Percentiles rank a stretch among this genome's conserved stretches.
Conservation (phyloP, 2,888 invertebrate species). For the Bellardia bayeri region DNA sequence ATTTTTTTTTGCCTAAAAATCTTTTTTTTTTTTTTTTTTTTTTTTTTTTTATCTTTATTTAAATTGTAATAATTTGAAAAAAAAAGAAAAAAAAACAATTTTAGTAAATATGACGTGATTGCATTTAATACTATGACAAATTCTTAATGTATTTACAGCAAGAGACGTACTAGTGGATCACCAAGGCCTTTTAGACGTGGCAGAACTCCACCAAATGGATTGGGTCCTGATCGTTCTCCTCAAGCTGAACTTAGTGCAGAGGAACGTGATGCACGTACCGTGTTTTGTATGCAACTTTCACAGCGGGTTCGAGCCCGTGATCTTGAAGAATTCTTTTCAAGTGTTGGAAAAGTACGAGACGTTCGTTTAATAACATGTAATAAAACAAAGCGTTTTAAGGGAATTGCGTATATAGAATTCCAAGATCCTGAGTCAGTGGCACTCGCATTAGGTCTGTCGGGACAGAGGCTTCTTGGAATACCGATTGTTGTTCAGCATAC, state of each 20-base stretch:
- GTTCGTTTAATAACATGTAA: slow-evolving; percentile 99
- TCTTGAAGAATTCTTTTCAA: slow-evolving; percentile 99
- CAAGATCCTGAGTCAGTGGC: slow-evolving; percentile 98
- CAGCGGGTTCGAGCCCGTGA: slow-evolving; percentile 97
- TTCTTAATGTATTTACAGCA: slow-evolving; percentile 66
- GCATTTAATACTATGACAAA: too few relatives aligned
- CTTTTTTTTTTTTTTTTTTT: too few relatives aligned
- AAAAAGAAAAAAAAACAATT: too few relatives aligned
- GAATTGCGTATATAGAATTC: slow-evolving; percentile 99
- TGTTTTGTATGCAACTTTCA: slow-evolving; percentile 99
- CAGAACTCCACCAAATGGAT: slow-evolving; percentile 85
- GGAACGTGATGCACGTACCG: slow-evolving; percentile 98
- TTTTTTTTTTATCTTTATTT: too few relatives aligned
- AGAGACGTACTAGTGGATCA: slow-evolving; percentile 83
- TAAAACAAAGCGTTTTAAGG: slow-evolving; percentile 99
- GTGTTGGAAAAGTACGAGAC: slow-evolving; percentile 99
- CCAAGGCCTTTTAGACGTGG: slow-evolving; percentile 83
- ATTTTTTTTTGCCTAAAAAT: too few relatives aligned
- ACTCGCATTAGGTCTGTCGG: slow-evolving; percentile 96
- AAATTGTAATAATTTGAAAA: too few relatives aligned
- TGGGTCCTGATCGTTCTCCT: slow-evolving; percentile 86
- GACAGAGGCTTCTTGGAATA: slow-evolving; percentile 96
- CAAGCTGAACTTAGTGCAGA: slow-evolving; percentile 94
- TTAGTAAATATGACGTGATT: too few relatives aligned
- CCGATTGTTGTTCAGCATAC: slow-evolving; percentile 99